A percentile compares a stretch with the other conserved stretches of the same genome.
These are phyloP conservation scores for Hipparchia semele DNA, from an alignment of 2,888 invertebrate genomes.

Conservation along the genomic window DNA sequence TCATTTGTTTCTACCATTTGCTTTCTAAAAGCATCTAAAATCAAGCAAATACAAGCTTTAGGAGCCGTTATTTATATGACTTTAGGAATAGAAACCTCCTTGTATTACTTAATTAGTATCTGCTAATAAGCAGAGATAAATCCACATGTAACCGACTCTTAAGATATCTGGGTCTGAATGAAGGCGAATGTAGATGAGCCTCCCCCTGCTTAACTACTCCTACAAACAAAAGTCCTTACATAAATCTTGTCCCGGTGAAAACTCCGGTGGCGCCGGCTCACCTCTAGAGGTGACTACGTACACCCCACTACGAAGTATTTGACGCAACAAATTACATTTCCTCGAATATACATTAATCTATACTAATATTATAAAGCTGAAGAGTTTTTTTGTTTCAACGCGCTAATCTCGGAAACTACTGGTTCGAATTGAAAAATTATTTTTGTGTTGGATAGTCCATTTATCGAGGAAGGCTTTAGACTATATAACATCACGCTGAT, in stretches of 20 bases:
- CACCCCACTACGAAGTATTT: constrained; percentile 63
- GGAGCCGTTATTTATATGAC: background rate
- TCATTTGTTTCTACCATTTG: no score
- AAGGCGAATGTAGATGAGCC: constrained; percentile 78
- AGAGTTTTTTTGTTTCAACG: no score
- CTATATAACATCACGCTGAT: no score
- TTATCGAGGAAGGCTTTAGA: no score
- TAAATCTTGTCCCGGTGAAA: constrained; percentile 78
- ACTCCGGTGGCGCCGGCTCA: constrained; percentile 68
- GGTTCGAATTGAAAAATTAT: no score
- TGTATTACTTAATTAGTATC: background rate
- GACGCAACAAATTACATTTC: constrained; percentile 56
- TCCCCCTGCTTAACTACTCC: constrained; percentile 73
- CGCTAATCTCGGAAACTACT: no score
- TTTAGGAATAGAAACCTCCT: background rate
- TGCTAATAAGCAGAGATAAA: no score
- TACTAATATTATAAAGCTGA: background rate
- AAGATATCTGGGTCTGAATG: constrained; percentile 69
- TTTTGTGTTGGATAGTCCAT: no score
- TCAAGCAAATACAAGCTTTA: no score
- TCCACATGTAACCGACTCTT: background rate
- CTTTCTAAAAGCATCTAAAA: no score
- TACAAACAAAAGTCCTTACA: constrained; percentile 82
- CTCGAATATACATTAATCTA: constrained; percentile 3
- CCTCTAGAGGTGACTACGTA: constrained; percentile 68